A percentile compares a stretch with the other conserved stretches of the same genome.
These are phyloP conservation scores for Ochotona princeps DNA, from an alignment of 2,113 vertebrate genomes.

Conservation along the genomic window DNA sequence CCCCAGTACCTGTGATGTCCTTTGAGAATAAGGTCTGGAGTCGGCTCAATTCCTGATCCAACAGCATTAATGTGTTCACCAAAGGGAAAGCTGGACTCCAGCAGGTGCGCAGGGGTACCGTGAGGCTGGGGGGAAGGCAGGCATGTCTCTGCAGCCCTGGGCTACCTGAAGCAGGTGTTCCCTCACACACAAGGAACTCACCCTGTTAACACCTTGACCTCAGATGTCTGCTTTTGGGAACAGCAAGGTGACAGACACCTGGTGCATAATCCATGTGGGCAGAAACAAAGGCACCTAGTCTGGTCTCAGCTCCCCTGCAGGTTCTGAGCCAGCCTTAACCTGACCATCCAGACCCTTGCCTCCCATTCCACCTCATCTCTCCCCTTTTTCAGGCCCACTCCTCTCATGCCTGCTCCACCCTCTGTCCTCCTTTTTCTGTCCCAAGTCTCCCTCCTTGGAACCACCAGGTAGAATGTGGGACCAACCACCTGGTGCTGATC, in stretches of 20 bases:
- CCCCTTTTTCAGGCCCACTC: neutral
- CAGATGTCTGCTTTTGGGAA: neutral
- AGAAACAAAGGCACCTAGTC: neutral
- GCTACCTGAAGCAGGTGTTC: neutral
- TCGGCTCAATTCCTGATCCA: neutral
- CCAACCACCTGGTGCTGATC: neutral
- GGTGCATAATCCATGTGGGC: neutral
- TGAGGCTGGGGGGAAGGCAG: neutral
- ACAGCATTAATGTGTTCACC: neutral
- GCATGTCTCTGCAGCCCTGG: neutral
- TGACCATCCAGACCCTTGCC: neutral
- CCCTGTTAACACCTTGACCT: neutral
- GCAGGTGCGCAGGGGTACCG: neutral
- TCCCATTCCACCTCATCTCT: neutral
- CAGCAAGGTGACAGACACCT: neutral
- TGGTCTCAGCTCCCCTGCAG: neutral
- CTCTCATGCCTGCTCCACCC: rapidly evolving
- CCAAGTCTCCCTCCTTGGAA: neutral
- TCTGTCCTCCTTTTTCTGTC: neutral
- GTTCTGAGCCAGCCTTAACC: neutral
- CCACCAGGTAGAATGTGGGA: no score
- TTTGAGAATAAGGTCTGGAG: neutral
- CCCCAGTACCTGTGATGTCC: neutral
- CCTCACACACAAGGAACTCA: neutral
- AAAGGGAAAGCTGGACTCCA: neutral